These are phyloP conservation scores for Solea senegalensis DNA, from an alignment of 2,113 vertebrate species.

Conservation along the genomic window DNA sequence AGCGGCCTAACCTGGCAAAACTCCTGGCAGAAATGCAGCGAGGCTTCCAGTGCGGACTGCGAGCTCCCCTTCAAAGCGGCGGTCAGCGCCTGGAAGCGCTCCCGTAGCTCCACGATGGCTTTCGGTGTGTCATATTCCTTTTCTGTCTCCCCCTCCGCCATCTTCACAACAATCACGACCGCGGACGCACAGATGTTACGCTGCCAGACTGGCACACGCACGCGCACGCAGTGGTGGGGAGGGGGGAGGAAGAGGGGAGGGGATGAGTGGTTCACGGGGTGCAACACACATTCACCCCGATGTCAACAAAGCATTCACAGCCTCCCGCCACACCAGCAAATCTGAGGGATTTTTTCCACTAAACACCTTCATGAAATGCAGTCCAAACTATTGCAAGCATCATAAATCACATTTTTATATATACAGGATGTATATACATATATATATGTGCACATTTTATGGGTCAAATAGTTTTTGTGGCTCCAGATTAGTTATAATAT, in stretches of 20 bases:
- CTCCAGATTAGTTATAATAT: too few relatives aligned
- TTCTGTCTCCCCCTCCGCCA: conserved; percentile 98
- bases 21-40: conserved; percentile 92
- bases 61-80: conserved; percentile 83
- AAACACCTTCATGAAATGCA: too few relatives aligned
- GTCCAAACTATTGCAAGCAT: too few relatives aligned
- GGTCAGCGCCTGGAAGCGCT: conserved; percentile 88
- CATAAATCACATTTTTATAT: too few relatives aligned
- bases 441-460: too few relatives aligned
- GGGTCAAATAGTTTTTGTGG: too few relatives aligned
- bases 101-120: conserved; percentile 86
- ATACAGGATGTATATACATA: too few relatives aligned
- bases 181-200: conserved; percentile 89
- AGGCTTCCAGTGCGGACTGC: conserved; percentile 86
- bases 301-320: conserved; percentile 59
- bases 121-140: conserved; percentile 87
- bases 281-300: conserved; percentile 22
- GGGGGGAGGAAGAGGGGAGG: conserved; percentile 44
- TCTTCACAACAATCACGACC: conserved; percentile 98
- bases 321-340: conserved; percentile 22
- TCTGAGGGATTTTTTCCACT: too few relatives aligned
- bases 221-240: conserved; percentile 71
- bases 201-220: conserved; percentile 77
- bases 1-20: conserved; percentile 91
- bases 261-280: conserved; percentile 26